Conservation (phyloP, 2,113 vertebrate genomes). For the Oncorhynchus nerka region DNA sequence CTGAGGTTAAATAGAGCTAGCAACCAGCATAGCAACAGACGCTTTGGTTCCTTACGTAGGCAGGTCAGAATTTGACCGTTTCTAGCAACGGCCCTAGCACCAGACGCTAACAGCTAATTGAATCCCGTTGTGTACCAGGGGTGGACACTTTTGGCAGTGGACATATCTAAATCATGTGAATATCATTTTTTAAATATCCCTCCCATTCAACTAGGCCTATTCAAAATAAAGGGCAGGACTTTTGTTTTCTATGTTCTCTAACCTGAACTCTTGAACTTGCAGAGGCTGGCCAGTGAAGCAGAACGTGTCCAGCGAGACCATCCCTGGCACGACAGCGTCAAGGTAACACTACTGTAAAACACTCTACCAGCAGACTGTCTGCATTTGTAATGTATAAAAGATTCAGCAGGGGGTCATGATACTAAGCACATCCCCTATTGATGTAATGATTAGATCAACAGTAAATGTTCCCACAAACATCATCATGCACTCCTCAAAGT, state of each 20-base stretch:
- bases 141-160: too few species aligned
- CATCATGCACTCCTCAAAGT: background rate
- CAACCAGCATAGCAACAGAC: too few species aligned
- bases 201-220: too few species aligned
- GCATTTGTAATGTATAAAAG: background rate
- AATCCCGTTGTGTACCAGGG: too few species aligned
- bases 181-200: background rate
- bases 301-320: slow-evolving; percentile 93
- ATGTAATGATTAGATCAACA: background rate
- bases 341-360: slow-evolving; percentile 73
- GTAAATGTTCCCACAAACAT: background rate
- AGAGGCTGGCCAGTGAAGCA: slow-evolving; percentile 89
- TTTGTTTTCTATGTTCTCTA: slow-evolving; percentile 8
- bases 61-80: too few species aligned
- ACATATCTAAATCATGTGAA: background rate
- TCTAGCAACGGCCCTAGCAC: too few species aligned
- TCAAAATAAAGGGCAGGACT: background rate
- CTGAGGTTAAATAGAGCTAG: too few species aligned
- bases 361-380: background rate
- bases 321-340: slow-evolving; percentile 93
- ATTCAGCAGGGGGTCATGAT: background rate
- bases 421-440: background rate
- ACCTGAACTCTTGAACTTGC: slow-evolving; percentile 23
- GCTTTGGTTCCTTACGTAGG: too few species aligned
- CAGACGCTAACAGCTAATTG: too few species aligned